These are phyloP conservation scores for Palaemon carinicauda DNA, from an alignment of 1,140 invertebrate genomes.

Conservation along the genomic window DNA sequence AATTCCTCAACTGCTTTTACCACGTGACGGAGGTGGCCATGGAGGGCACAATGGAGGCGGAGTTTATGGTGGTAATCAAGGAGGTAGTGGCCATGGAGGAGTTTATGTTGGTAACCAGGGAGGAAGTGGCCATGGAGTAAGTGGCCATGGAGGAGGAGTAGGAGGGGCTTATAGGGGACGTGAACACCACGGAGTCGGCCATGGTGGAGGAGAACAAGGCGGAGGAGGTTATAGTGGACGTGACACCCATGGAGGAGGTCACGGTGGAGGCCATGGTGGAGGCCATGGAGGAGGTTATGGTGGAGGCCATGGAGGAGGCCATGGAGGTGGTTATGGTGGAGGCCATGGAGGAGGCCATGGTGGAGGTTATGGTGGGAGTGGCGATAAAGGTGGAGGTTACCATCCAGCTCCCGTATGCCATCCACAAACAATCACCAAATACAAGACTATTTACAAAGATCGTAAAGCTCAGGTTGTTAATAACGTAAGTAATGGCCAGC, in stretches of 20 bases:
- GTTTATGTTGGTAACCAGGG: not conserved
- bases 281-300: not conserved
- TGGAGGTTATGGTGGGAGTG: not conserved
- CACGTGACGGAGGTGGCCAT: not conserved
- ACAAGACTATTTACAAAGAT: conserved; percentile 57
- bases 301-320: not conserved
- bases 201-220: not conserved
- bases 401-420: conserved; percentile 32
- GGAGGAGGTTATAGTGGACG: conserved; percentile 7
- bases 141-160: not conserved
- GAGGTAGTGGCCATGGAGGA: not conserved
- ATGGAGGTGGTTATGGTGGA: not conserved
- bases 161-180: not conserved
- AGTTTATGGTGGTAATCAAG: not conserved
- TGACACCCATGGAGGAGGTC: not conserved
- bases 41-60: not conserved
- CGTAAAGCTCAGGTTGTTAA: conserved; percentile 56
- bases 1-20: conserved; percentile 22
- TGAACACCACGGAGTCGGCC: not conserved
- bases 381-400: not conserved
- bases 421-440: conserved; percentile 59
- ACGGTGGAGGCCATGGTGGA: not conserved
- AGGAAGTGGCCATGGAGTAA: not conserved
- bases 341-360: conserved; percentile 1
- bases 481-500: conserved; percentile 36